Base-by-base conservation (phyloP, 2,888 invertebrate genomes). In the Abscondita cerata region DNA sequence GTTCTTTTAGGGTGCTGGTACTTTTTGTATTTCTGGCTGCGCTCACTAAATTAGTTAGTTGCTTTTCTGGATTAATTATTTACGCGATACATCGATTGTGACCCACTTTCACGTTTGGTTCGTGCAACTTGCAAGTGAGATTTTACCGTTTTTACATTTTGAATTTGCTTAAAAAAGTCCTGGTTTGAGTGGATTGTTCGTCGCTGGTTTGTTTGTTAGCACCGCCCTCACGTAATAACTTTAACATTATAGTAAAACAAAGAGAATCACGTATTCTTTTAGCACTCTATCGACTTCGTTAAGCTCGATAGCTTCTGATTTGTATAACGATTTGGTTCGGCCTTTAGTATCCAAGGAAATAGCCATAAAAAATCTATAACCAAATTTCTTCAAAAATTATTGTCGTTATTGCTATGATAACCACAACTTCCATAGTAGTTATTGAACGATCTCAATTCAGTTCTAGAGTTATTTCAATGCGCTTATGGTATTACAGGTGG, bases 131-230 rank as follows among this genome's bases (percentile, higher is more conserved):
- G 80, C 82, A 67, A 85, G 85, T 73, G 84, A 85, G 64, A 57
- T 75, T 5, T 81, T 91, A 1, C 90, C 91, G 0, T 85, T 86
- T 70, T 91, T 88, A 71, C 84, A 91, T 2, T 88, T 90, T 83
- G 87, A 88, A 67, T 80, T 87, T 15, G 52, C 52, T 2, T 8
- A 11, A 2, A 12, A 47, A 3, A 9, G 51, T 12, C 52, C 57
- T 33, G 62, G 62, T 31, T n/a, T 62, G 5, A 58, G 59, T 79
- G 79, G 62, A 40, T 48, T 62, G 13, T 62, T 57, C 48, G 48
- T 57, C n/a, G 55, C 62, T 0, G 62, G 56, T 13, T 18, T 62
- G 11, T 48, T 56, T n/a, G n/a, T n/a, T 38, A 57, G 31, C 20
- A 41, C 56, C 8, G 47, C 62, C n/a, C 25, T 62, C 8, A 46